Evolutionary conservation across 2,888 invertebrate species (phyloP).

Genomic region (Stenoptilia bipunctidactyla): DNA sequence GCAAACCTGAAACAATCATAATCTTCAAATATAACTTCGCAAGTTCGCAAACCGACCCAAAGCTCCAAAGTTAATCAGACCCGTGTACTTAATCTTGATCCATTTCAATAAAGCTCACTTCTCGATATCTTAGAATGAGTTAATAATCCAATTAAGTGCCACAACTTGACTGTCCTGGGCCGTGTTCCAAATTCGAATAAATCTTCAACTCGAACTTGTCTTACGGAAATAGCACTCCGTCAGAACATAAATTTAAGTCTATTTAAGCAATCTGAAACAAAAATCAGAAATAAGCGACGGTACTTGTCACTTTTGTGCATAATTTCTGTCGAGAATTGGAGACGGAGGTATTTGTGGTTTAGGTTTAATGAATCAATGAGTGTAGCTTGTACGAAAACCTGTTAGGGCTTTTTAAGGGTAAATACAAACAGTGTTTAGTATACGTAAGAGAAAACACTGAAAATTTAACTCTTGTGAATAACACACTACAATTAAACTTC

Average conservation of each 20-base stretch:
- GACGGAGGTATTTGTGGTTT: too few relatives aligned
- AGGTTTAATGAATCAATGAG: too few relatives aligned
- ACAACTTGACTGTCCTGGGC: constrained; percentile 54
- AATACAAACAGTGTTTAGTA: too few relatives aligned
- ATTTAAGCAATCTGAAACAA: constrained; percentile 64
- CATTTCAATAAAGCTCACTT: constrained; percentile 34
- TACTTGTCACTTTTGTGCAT: background rate
- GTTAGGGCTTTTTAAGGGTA: too few relatives aligned
- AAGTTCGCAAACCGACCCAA: constrained; percentile 4
- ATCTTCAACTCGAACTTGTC: constrained; percentile 55
- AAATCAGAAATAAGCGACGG: constrained; percentile 52
- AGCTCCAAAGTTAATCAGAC: constrained; percentile 31
- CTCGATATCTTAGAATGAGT: constrained; percentile 37
- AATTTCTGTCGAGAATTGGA: background rate
- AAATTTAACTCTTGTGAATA: too few relatives aligned
- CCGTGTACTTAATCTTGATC: constrained; percentile 17
- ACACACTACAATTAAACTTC: too few relatives aligned
- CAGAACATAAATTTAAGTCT: constrained; percentile 64
- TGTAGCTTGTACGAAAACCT: too few relatives aligned
- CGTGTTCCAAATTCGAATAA: constrained; percentile 66
- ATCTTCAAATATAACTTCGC: too few relatives aligned
- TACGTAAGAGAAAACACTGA: too few relatives aligned
- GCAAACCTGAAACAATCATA: too few relatives aligned
- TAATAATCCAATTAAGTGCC: constrained; percentile 68
- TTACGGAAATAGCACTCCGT: constrained; percentile 66